Conservation (phyloP, 2,113 vertebrate species). For the Heterotilapia buettikoferi region DNA sequence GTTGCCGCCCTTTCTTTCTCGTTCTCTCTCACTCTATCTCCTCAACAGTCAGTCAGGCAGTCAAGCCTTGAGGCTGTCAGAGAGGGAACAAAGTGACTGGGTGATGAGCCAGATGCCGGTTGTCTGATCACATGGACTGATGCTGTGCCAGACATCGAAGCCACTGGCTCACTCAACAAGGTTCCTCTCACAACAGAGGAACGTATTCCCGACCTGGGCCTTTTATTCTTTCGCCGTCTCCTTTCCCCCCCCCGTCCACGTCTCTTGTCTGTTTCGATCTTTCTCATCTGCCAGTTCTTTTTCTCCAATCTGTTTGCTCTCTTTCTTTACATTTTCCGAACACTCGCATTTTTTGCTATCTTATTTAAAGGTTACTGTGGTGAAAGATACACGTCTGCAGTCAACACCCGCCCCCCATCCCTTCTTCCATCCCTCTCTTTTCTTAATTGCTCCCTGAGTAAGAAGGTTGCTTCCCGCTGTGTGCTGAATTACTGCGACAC, state of each 20-base stretch:
- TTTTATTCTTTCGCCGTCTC: constrained; percentile 22
- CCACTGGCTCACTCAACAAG: constrained; percentile 56
- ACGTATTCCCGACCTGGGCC: constrained; percentile 17
- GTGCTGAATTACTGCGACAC: constrained; percentile 9
- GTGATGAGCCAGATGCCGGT: constrained; percentile 61
- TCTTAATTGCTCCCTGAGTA: constrained; percentile 27
- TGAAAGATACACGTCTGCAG: neutral
- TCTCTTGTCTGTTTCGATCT: constrained; percentile 23
- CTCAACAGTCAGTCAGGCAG: constrained; percentile 55
- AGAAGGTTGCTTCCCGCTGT: constrained; percentile 29
- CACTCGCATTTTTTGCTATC: neutral
- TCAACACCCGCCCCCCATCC: neutral
- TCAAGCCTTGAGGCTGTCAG: constrained; percentile 61
- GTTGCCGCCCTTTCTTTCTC: constrained; percentile 2
- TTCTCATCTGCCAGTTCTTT: constrained; percentile 13
- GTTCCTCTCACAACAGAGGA: constrained; percentile 54
- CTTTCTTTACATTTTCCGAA: constrained; percentile 5
- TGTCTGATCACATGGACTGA: constrained; percentile 67
- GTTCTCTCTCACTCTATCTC: constrained; percentile 22
- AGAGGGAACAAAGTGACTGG: constrained; percentile 67
- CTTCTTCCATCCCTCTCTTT: neutral
- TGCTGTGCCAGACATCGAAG: constrained; percentile 61
- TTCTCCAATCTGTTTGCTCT: constrained; percentile 1
- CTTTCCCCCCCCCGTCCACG: neutral
- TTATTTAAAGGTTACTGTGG: neutral